Evolutionary conservation across 1,140 invertebrate genomes (phyloP).

Genomic region (Tetragnatha versicolor): DNA sequence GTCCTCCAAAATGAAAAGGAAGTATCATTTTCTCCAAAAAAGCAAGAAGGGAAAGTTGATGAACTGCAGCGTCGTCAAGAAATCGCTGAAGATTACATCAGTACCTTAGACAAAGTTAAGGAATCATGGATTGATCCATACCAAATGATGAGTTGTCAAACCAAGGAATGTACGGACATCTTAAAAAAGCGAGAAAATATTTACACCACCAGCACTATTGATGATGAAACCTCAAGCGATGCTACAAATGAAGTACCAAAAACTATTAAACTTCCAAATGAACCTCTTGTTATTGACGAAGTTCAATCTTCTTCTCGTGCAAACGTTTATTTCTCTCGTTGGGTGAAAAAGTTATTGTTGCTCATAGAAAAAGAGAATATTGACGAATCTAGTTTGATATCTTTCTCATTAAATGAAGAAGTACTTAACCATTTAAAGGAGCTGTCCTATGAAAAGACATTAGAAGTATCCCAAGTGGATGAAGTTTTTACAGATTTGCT

Average conservation of each 20-base stretch:
- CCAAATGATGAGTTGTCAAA: neutral
- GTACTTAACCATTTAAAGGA: neutral
- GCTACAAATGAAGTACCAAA: neutral
- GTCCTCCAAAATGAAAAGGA: no score
- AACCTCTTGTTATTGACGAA: neutral
- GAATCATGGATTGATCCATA: constrained; percentile 26
- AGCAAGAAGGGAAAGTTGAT: no score
- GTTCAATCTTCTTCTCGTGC: neutral
- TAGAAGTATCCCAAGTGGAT: constrained; percentile 12
- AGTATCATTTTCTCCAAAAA: no score
- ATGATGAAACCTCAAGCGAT: neutral
- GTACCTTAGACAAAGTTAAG: neutral
- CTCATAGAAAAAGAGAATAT: constrained; percentile 2
- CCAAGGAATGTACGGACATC: neutral
- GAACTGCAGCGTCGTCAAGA: no score
- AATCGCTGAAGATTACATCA: neutral
- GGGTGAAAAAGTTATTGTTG: constrained; percentile 10
- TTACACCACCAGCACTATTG: neutral
- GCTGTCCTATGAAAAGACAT: neutral
- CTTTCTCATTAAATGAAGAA: neutral
- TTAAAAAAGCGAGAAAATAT: neutral
- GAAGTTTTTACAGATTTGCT: neutral
- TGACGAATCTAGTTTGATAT: neutral
- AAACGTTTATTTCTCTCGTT: constrained; percentile 33
- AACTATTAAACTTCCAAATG: neutral